Percentiles rank a stretch among this genome's conserved stretches.
These are phyloP conservation scores for Eumacrocentrus americanus DNA, from an alignment of 2,888 invertebrate genomes.

Conservation along the genomic window DNA sequence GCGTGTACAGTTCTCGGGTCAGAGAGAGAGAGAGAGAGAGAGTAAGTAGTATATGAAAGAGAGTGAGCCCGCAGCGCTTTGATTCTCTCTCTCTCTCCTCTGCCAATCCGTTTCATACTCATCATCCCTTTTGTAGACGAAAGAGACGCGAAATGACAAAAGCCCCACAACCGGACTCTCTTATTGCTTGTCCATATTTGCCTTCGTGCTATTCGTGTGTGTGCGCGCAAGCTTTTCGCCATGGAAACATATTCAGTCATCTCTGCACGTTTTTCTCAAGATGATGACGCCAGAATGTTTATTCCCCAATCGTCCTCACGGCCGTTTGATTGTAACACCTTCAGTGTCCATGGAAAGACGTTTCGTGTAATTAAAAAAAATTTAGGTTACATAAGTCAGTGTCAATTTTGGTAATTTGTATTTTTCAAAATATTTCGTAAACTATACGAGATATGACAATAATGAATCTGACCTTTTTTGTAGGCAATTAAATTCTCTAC, in stretches of 20 bases:
- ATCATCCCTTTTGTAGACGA: not conserved
- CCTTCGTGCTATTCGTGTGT: not conserved
- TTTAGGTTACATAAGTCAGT: too few relatives aligned
- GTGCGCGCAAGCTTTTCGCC: too few relatives aligned
- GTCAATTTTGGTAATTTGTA: too few relatives aligned
- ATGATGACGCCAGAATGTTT: not conserved
- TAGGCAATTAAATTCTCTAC: too few relatives aligned
- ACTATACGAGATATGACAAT: too few relatives aligned
- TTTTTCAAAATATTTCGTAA: too few relatives aligned
- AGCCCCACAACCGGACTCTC: slow-evolving; percentile 1
- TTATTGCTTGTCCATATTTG: slow-evolving; percentile 28
- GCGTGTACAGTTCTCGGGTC: slow-evolving; percentile 9
- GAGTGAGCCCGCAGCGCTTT: not conserved
- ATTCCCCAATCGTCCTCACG: not conserved
- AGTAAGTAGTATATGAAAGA: not conserved
- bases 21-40: slow-evolving; percentile 3
- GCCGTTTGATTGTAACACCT: slow-evolving; percentile 7
- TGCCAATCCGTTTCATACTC: not conserved
- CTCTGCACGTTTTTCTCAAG: not conserved
- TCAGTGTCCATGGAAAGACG: not conserved
- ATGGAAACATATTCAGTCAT: not conserved
- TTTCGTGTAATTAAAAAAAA: too few relatives aligned
- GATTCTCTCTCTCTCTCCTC: slow-evolving; percentile 13
- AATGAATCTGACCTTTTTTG: too few relatives aligned
- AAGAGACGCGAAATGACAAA: slow-evolving; percentile 9